These are phyloP conservation scores for Globodera ellingtonae DNA, from an alignment of 1,140 invertebrate species.

Conservation along the genomic window DNA sequence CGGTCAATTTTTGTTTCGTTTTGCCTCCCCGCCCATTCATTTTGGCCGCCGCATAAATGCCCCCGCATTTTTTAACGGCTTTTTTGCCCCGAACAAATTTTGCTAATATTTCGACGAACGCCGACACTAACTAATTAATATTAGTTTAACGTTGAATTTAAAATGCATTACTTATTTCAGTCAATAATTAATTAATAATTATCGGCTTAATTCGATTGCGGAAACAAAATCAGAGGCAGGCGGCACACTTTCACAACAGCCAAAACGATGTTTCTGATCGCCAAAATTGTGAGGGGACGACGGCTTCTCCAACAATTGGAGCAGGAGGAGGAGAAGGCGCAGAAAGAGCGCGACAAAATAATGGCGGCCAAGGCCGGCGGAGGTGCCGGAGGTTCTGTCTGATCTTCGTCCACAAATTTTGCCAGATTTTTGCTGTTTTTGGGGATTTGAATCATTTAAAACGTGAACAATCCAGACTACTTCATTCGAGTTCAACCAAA, in stretches of 20 bases:
- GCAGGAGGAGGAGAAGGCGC: constrained; percentile 48
- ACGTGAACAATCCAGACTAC: neutral
- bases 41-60: too few relatives aligned
- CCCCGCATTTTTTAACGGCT: too few relatives aligned
- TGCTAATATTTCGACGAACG: too few relatives aligned
- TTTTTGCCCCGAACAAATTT: too few relatives aligned
- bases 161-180: too few relatives aligned
- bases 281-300: constrained; percentile 51
- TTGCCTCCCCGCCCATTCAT: too few relatives aligned
- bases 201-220: neutral
- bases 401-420: neutral
- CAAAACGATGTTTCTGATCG: constrained; percentile 47
- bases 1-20: neutral
- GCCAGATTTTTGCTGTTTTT: neutral
- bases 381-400: constrained; percentile 8
- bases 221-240: too few relatives aligned
- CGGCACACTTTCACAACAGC: neutral
- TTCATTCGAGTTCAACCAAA: neutral
- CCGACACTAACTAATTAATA: too few relatives aligned
- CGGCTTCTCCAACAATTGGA: constrained; percentile 53
- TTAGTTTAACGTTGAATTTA: too few relatives aligned
- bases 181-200: neutral
- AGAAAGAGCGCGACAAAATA: constrained; percentile 34
- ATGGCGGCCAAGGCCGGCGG: constrained; percentile 12
- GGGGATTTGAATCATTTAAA: neutral